A percentile compares a stretch with the other conserved stretches of the same genome.
phyloP scores from a whole-genome alignment of 2,888 invertebrate species.

The Diachrysia chrysitis region DNA sequence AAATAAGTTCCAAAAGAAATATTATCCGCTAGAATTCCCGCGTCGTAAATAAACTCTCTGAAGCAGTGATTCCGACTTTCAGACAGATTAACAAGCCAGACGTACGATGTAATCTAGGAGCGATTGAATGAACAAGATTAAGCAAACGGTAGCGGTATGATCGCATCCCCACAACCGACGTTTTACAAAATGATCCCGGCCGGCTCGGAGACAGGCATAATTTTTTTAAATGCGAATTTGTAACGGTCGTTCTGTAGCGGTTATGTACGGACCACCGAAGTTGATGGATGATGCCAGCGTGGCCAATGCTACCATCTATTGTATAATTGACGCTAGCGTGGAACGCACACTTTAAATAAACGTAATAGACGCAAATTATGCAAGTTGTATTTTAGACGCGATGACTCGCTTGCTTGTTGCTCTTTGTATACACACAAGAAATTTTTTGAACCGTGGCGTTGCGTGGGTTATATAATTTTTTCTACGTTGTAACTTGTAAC shows the following conservation, averaged over 20 bases:
- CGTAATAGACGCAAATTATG: conserved; percentile 46
- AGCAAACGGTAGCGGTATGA: conserved; percentile 63
- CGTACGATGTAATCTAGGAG: conserved; percentile 54
- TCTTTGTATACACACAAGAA: conserved; percentile 30
- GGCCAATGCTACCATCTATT: conserved; percentile 69
- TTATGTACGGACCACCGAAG: conserved; percentile 75
- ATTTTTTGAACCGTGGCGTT: conserved; percentile 16
- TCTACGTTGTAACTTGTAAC: neutral
- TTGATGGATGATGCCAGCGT: conserved; percentile 68
- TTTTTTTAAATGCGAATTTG: conserved; percentile 74
- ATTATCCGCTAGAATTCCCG: conserved; percentile 36
- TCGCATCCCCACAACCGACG: conserved; percentile 59
- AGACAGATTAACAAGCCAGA: conserved; percentile 54
- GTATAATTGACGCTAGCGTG: conserved; percentile 63
- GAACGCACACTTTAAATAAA: conserved; percentile 54
- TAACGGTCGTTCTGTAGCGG: conserved; percentile 70
- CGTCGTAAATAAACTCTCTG: conserved; percentile 44
- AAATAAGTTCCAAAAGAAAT: conserved; percentile 36
- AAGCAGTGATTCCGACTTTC: conserved; percentile 48
- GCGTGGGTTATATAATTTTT: conserved; percentile 6
- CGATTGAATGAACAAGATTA: conserved; percentile 61
- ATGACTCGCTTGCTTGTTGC: conserved; percentile 32
- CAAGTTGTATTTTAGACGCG: conserved; percentile 43
- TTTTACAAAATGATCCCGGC: conserved; percentile 70
- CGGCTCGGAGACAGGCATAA: conserved; percentile 58